These are phyloP conservation scores for Phocides pigmalion DNA, from an alignment of 1,140 invertebrate genomes.

Conservation along the genomic window DNA sequence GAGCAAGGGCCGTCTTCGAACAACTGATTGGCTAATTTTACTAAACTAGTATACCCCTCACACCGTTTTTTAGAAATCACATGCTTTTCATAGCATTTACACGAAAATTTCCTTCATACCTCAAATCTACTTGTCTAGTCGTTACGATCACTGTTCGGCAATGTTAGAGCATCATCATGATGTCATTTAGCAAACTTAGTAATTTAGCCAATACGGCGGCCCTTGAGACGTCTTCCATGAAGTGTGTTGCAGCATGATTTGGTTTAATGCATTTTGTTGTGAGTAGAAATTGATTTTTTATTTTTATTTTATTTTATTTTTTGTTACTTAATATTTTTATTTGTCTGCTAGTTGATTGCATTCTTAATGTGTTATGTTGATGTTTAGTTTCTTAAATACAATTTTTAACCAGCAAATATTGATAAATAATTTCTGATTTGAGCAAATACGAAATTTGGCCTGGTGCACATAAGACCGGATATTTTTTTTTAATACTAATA, in stretches of 20 bases:
- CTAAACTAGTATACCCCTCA: conserved; percentile 31
- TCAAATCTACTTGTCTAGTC: neutral
- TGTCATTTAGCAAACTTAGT: conserved; percentile 39
- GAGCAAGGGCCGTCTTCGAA: conserved; percentile 67
- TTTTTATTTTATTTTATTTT: conserved; percentile 28
- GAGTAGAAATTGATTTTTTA: conserved; percentile 64
- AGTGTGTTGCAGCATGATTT: conserved; percentile 71
- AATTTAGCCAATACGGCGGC: conserved; percentile 48
- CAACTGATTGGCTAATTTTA: conserved; percentile 60
- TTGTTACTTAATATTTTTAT: conserved; percentile 12
- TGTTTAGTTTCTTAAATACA: too few species aligned
- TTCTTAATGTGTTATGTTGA: too few species aligned
- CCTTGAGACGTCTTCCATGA: conserved; percentile 58
- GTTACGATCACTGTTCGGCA: conserved; percentile 19
- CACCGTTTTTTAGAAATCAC: conserved; percentile 1
- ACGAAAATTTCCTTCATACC: conserved; percentile 1
- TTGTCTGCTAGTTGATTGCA: neutral
- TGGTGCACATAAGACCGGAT: too few species aligned
- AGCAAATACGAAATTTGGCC: too few species aligned
- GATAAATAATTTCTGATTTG: too few species aligned
- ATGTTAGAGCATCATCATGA: conserved; percentile 8
- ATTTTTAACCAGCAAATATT: too few species aligned
- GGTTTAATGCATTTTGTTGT: conserved; percentile 80
- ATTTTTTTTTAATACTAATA: too few species aligned
- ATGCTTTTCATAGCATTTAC: neutral